Percentiles rank a stretch among this genome's conserved stretches.
These are phyloP conservation scores for Caenorhabditis auriculariae DNA, from an alignment of 2,888 invertebrate species.

Conservation along the genomic window DNA sequence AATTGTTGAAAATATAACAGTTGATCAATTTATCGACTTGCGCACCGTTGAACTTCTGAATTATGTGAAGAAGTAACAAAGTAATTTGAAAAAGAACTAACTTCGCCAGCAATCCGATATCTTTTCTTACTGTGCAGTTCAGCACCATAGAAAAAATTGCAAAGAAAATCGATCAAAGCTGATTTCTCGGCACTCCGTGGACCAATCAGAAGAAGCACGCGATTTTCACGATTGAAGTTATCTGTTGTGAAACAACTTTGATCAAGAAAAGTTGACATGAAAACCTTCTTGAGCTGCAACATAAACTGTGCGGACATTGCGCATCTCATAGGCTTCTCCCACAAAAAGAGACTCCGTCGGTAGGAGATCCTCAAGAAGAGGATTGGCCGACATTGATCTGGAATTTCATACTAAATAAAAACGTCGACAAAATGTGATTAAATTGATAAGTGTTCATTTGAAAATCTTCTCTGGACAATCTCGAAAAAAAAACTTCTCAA, in stretches of 20 bases:
- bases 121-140: conserved; percentile 21
- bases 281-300: conserved; percentile 44
- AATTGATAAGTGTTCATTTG: too few relatives aligned
- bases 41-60: conserved; percentile 42
- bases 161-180: conserved; percentile 48
- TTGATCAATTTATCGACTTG: conserved; percentile 42
- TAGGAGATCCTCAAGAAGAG: conserved; percentile 31
- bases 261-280: too few relatives aligned
- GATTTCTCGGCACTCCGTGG: conserved; percentile 40
- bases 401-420: background rate
- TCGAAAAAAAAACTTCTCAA: too few relatives aligned
- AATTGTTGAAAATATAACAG: conserved; percentile 51
- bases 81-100: background rate
- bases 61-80: background rate
- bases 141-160: conserved; percentile 50
- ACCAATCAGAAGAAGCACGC: conserved; percentile 44
- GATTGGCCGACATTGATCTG: conserved; percentile 28
- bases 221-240: conserved; percentile 26
- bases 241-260: too few relatives aligned
- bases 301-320: conserved; percentile 41
- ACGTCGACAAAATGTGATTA: too few relatives aligned
- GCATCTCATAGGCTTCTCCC: conserved; percentile 43
- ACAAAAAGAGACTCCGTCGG: conserved; percentile 38
- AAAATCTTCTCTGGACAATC: too few relatives aligned
- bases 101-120: conserved; percentile 50